phyloP scores from a whole-genome alignment of 1,140 invertebrate species.

The Drosophila parvula region DNA sequence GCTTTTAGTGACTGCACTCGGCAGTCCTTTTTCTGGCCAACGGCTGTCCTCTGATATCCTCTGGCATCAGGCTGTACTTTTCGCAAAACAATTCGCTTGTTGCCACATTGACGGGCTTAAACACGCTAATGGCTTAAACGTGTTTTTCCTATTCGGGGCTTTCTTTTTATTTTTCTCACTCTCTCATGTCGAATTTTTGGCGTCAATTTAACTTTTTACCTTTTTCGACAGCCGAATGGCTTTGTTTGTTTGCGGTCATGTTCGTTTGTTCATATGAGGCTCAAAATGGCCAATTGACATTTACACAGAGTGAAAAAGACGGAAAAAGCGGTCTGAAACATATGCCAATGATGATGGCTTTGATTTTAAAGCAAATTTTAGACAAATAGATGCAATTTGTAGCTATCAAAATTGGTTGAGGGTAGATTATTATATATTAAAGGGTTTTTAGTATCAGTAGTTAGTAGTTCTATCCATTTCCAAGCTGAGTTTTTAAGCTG shows the following conservation, averaged over 20 bases:
- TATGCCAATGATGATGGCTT: not conserved
- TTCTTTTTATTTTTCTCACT: slow-evolving; percentile 22
- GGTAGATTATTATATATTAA: not conserved
- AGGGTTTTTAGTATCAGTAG: not conserved
- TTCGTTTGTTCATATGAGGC: slow-evolving; percentile 23
- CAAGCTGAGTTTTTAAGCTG: accelerated
- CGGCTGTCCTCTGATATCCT: slow-evolving; percentile 14
- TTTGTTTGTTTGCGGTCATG: slow-evolving; percentile 48
- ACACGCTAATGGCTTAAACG: slow-evolving; percentile 77
- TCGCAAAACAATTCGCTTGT: slow-evolving; percentile 50
- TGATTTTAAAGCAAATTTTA: slow-evolving; percentile 5
- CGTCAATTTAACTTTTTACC: slow-evolving; percentile 43
- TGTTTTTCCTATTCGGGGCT: slow-evolving; percentile 56
- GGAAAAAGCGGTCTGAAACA: slow-evolving; percentile 1
- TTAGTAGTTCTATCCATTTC: not conserved
- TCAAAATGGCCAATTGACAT: slow-evolving; percentile 25
- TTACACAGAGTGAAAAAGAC: not conserved
- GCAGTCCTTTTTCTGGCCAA: slow-evolving; percentile 32
- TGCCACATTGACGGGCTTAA: slow-evolving; percentile 60
- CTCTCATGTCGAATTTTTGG: slow-evolving; percentile 38
- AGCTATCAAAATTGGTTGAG: not conserved
- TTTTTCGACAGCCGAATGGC: slow-evolving; percentile 11
- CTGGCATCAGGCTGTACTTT: slow-evolving; percentile 27
- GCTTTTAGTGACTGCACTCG: slow-evolving; percentile 70
- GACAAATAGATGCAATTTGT: not conserved